phyloP scores from a whole-genome alignment of 2,113 vertebrate species.

The Proteles cristata region DNA sequence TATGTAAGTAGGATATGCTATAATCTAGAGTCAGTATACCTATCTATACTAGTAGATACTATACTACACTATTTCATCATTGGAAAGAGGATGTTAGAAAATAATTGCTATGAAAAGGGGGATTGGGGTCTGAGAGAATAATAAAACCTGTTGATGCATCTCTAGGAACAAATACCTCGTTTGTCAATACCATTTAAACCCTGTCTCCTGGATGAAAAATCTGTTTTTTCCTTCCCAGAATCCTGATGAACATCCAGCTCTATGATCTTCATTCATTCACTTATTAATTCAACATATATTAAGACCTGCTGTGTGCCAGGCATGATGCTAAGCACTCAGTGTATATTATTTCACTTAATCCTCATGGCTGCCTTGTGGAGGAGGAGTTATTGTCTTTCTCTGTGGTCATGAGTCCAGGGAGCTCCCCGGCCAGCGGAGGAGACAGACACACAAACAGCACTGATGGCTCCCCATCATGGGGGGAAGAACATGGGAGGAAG shows the following conservation, averaged over 20 bases:
- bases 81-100: slow-evolving; percentile 26
- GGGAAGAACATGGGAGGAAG: neutral
- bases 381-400: neutral
- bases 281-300: neutral
- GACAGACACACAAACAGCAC: neutral
- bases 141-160: neutral
- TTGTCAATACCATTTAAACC: neutral
- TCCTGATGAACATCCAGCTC: neutral
- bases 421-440: neutral
- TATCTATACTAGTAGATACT: neutral
- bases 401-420: rapidly evolving
- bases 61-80: neutral
- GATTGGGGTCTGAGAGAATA: neutral
- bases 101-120: neutral
- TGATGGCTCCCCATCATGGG: neutral
- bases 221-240: neutral
- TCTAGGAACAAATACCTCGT: neutral
- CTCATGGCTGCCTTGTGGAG: neutral
- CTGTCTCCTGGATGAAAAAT: neutral
- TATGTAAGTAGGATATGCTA: neutral
- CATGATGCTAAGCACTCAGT: neutral
- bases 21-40: neutral
- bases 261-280: neutral
- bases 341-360: neutral
- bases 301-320: neutral